A percentile compares a stretch with the other conserved stretches of the same genome.
Evolutionary conservation across 2,888 invertebrate genomes (phyloP).

Genomic region (Silvanus unidentatus): DNA sequence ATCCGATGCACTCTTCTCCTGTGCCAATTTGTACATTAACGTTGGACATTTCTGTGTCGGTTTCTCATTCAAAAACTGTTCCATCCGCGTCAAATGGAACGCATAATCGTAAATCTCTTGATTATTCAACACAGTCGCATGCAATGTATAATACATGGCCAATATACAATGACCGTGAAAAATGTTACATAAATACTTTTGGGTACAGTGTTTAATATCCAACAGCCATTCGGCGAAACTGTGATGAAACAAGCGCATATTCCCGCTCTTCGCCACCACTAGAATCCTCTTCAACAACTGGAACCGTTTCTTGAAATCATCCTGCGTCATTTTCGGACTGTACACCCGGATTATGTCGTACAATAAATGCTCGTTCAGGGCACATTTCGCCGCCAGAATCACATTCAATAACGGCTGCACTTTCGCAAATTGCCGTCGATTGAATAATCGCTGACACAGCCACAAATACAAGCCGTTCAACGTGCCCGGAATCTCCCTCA

Average conservation of each 20-base stretch:
- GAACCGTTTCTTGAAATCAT: constrained; percentile 75
- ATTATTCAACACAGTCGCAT: constrained; percentile 62
- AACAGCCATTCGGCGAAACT: constrained; percentile 92
- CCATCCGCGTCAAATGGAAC: constrained; percentile 62
- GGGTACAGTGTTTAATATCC: constrained; percentile 97
- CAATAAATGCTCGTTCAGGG: constrained; percentile 75
- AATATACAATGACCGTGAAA: constrained; percentile 84
- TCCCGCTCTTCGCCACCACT: constrained; percentile 55
- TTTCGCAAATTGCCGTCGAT: constrained; percentile 80
- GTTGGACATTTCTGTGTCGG: constrained; percentile 46
- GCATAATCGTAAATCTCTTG: constrained; percentile 71
- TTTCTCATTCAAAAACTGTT: constrained; percentile 53
- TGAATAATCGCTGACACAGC: constrained; percentile 89
- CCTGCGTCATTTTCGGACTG: constrained; percentile 68
- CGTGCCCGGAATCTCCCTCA: constrained; percentile 91
- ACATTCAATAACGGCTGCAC: constrained; percentile 81
- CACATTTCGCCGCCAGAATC: constrained; percentile 78
- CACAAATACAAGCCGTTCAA: constrained; percentile 91
- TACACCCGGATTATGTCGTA: constrained; percentile 77
- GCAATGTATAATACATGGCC: constrained; percentile 74
- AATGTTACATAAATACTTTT: constrained; percentile 84
- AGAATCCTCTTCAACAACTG: constrained; percentile 62
- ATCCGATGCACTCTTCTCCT: constrained; percentile 29
- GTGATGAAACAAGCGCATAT: constrained; percentile 79
- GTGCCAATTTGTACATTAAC: constrained; percentile 36